Conservation (phyloP, 2,797 vertebrate species). For the Pogonophryne albipinna region DNA sequence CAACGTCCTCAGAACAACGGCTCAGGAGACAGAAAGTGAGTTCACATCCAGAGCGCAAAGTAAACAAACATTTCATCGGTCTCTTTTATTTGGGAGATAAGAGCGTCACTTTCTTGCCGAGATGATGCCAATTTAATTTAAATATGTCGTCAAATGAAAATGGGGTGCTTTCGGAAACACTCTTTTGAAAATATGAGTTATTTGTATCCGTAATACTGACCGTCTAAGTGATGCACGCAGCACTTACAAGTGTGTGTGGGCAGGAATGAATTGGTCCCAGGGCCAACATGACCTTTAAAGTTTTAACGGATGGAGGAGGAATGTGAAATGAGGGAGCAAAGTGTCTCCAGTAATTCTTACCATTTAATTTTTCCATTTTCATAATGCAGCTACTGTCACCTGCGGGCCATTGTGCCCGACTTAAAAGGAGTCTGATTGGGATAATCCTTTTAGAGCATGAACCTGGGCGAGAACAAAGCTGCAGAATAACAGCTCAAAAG, state of each 20-base stretch:
- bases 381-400: constrained; percentile 36
- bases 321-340: constrained; percentile 40
- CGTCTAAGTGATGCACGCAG: constrained; percentile 4
- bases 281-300: constrained; percentile 46
- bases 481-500: constrained; percentile 17
- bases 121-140: constrained; percentile 14
- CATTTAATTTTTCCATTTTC: constrained; percentile 36
- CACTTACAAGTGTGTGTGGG: not conserved
- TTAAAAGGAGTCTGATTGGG: constrained; percentile 17
- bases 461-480: constrained; percentile 16
- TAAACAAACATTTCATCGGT: constrained; percentile 43
- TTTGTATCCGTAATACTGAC: not conserved
- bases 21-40: constrained; percentile 63
- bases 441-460: constrained; percentile 27
- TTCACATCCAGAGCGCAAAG: constrained; percentile 55
- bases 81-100: constrained; percentile 34
- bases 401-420: not conserved
- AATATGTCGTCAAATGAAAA: constrained; percentile 29
- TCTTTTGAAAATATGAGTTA: not conserved
- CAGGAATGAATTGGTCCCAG: constrained; percentile 40
- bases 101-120: constrained; percentile 14
- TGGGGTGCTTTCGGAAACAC: not conserved
- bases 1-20: constrained; percentile 62
- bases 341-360: constrained; percentile 42
- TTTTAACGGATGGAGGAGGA: constrained; percentile 46